phyloP scores from a whole-genome alignment of 2,797 vertebrate species.

The Lophius americanus region DNA sequence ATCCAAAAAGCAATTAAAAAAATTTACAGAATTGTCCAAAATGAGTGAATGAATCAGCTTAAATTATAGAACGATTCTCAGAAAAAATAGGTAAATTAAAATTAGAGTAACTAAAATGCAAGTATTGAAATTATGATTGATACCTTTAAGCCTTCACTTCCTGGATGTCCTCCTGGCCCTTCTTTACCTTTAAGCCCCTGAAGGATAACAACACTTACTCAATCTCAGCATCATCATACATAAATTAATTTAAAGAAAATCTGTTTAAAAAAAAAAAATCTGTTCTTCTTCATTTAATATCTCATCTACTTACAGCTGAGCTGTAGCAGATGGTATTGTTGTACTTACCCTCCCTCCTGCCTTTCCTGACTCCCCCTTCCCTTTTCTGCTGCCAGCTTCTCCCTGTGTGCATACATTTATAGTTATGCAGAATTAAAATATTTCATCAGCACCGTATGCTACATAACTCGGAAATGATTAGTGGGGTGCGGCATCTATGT shows the following conservation, averaged over 20 bases:
- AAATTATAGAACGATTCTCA: too few relatives aligned
- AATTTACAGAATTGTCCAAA: too few relatives aligned
- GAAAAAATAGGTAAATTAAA: too few relatives aligned
- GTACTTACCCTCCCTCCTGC: constrained; percentile 71
- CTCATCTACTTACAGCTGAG: background rate
- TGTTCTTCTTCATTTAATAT: background rate
- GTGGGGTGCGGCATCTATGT: background rate
- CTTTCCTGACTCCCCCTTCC: constrained; percentile 68
- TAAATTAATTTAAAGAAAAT: too few relatives aligned
- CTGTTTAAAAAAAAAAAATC: too few relatives aligned
- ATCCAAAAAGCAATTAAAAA: too few relatives aligned
- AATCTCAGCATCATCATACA: constrained; percentile 1
- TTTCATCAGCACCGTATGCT: background rate
- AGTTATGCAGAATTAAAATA: background rate
- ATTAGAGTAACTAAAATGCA: background rate
- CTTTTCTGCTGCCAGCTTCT: constrained; percentile 68
- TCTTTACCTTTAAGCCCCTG: constrained; percentile 78
- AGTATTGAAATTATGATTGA: background rate
- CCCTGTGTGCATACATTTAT: constrained; percentile 63
- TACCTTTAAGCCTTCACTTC: constrained; percentile 75
- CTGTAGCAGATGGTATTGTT: background rate
- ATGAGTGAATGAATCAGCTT: background rate
- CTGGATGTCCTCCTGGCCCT: constrained; percentile 59
- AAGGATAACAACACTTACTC: constrained; percentile 32
- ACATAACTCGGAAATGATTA: background rate